These are phyloP conservation scores for Fopius arisanus DNA, from an alignment of 1,140 invertebrate genomes.

Conservation along the genomic window DNA sequence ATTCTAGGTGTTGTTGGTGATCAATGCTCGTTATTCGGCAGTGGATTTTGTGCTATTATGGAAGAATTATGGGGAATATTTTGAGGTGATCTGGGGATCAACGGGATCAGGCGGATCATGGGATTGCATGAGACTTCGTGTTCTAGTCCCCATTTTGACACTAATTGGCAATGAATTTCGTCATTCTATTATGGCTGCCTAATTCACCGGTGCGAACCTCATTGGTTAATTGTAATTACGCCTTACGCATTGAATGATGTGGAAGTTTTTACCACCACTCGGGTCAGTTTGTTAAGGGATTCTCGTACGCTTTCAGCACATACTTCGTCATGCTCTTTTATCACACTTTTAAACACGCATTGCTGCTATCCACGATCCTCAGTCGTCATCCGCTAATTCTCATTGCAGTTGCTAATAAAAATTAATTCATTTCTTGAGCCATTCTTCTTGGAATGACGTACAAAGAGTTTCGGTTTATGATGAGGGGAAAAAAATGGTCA, in stretches of 20 bases:
- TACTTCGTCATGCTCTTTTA: constrained; percentile 55
- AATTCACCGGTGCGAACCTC: constrained; percentile 1
- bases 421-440: neutral
- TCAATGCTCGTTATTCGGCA: neutral
- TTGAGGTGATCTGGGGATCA: too few species aligned
- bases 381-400: neutral
- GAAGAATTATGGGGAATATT: too few species aligned
- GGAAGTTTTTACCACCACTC: neutral
- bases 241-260: constrained; percentile 14
- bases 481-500: constrained; percentile 34
- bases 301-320: constrained; percentile 60
- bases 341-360: constrained; percentile 25
- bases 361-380: neutral
- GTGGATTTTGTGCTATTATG: too few species aligned
- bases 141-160: constrained; percentile 17
- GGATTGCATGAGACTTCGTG: too few species aligned
- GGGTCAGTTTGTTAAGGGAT: constrained; percentile 36
- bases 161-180: constrained; percentile 40
- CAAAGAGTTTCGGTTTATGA: constrained; percentile 6
- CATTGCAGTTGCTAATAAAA: neutral
- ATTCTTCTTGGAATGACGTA: neutral
- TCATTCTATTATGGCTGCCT: constrained; percentile 33
- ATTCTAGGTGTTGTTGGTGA: neutral
- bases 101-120: too few species aligned
- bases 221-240: constrained; percentile 13